A percentile compares a stretch with the other conserved stretches of the same genome.
phyloP scores from a whole-genome alignment of 2,888 invertebrate genomes.

The Cryptocheilus praepositus region DNA sequence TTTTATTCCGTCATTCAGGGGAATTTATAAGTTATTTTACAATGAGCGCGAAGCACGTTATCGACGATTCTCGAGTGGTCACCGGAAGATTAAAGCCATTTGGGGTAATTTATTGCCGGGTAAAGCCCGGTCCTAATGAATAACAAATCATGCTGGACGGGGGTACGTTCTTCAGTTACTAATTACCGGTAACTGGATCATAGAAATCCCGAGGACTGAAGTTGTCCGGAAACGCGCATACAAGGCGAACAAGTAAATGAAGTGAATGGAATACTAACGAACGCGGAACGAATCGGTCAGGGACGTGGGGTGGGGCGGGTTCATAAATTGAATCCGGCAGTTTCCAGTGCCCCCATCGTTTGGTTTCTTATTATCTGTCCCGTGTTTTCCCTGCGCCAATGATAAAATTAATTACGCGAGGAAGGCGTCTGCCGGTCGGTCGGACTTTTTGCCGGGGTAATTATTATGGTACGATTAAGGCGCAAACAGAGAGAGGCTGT shows the following conservation, averaged over 20 bases:
- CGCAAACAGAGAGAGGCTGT: too few relatives aligned
- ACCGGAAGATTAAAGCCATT: too few relatives aligned
- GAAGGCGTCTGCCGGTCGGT: too few relatives aligned
- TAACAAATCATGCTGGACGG: neutral
- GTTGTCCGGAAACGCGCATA: conserved; percentile 26
- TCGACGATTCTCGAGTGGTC: too few relatives aligned
- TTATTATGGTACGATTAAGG: neutral
- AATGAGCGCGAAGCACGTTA: too few relatives aligned
- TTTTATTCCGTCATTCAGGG: too few relatives aligned
- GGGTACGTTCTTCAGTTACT: conserved; percentile 14
- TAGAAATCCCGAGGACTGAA: conserved; percentile 21
- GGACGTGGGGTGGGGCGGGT: conserved; percentile 12
- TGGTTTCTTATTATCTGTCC: too few relatives aligned
- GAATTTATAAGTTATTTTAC: too few relatives aligned
- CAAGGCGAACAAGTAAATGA: conserved; percentile 34
- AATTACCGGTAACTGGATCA: conserved; percentile 23
- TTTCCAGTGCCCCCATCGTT: too few relatives aligned
- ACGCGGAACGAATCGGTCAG: conserved; percentile 21
- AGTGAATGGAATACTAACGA: conserved; percentile 46
- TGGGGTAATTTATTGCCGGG: conserved; percentile 11
- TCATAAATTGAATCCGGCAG: conserved; percentile 23
- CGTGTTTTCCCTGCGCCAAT: too few relatives aligned
- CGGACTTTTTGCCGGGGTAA: neutral
- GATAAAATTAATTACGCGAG: too few relatives aligned
- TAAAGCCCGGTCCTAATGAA: too few relatives aligned